These are phyloP conservation scores for Neodon shergylaensis DNA, from an alignment of 2,113 vertebrate species.

Conservation along the genomic window DNA sequence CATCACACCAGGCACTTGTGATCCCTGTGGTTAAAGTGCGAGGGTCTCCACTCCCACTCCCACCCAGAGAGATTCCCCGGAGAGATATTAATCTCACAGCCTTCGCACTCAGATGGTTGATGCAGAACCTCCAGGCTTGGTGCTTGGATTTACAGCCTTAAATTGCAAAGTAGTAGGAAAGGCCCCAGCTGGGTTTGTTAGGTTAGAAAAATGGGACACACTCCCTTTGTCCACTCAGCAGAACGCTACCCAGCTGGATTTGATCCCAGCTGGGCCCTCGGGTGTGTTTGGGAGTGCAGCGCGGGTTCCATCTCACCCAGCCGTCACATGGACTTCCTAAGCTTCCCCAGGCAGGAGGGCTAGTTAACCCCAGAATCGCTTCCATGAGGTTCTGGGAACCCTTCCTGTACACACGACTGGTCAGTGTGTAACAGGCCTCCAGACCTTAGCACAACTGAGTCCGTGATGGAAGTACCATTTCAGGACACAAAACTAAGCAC, in stretches of 20 bases:
- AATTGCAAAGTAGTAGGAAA: not conserved
- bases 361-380: not conserved
- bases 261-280: not conserved
- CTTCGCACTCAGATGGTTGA: not conserved
- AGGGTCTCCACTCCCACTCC: not conserved
- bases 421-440: not conserved
- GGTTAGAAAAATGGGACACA: not conserved
- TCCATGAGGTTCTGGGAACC: not conserved
- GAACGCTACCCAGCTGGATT: not conserved
- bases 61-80: not conserved
- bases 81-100: not conserved
- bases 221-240: not conserved
- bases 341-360: not conserved
- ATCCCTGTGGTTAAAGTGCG: not conserved
- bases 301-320: too few species aligned
- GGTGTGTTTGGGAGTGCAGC: too few species aligned
- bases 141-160: not conserved
- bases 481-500: not conserved
- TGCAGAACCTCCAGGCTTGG: not conserved
- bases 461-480: not conserved
- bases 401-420: not conserved
- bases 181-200: not conserved
- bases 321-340: not conserved
- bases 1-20: not conserved
- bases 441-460: not conserved